phyloP scores from a whole-genome alignment of 2,888 invertebrate species.

The Lithophane socia region DNA sequence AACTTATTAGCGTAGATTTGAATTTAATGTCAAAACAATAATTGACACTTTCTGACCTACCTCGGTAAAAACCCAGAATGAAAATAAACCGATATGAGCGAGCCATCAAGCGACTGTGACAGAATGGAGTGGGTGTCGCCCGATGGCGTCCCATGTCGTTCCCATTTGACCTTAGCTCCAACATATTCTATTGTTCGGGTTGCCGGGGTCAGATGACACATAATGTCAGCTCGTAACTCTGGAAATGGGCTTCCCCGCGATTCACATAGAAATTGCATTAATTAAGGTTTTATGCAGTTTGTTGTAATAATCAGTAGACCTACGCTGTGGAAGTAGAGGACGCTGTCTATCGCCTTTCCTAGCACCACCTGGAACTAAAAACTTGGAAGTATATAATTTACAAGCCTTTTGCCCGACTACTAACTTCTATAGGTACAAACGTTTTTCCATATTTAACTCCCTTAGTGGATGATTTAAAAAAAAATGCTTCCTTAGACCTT shows the following conservation, averaged over 20 bases:
- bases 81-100: constrained; percentile 19
- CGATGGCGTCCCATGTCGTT: constrained; percentile 20
- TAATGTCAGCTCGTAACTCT: constrained; percentile 5
- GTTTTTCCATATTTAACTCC: neutral
- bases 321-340: neutral
- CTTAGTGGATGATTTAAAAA: neutral
- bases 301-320: neutral
- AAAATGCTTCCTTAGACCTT: neutral
- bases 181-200: constrained; percentile 40
- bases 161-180: constrained; percentile 36
- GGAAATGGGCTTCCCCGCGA: constrained; percentile 4
- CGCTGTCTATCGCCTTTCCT: neutral
- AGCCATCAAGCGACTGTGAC: constrained; percentile 2
- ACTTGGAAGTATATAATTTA: neutral
- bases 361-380: neutral
- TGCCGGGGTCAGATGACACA: constrained; percentile 46
- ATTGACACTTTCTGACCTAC: neutral
- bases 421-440: no score
- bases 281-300: neutral
- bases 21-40: constrained; percentile 5
- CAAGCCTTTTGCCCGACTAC: neutral
- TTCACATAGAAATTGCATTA: neutral
- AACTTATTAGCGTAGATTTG: constrained; percentile 13
- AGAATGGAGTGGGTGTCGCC: constrained; percentile 31
- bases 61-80: constrained; percentile 8